A percentile compares a stretch with the other conserved stretches of the same genome.
Conservation (phyloP, 2,113 vertebrate species). For the Tragelaphus buxtoni region DNA sequence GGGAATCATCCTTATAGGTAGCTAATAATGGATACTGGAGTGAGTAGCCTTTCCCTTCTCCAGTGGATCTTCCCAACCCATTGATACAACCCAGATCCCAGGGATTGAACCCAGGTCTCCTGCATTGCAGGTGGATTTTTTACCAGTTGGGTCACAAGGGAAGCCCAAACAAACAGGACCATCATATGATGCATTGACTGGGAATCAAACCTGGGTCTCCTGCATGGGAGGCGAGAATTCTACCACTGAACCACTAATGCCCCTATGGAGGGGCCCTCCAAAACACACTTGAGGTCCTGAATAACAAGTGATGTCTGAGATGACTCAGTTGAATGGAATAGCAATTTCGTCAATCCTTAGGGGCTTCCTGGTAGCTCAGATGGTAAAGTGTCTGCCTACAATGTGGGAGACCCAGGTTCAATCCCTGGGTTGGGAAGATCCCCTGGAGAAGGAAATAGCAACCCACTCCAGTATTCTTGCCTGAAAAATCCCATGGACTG, state of each 20-base stretch:
- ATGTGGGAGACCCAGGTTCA: background rate
- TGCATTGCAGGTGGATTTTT: background rate
- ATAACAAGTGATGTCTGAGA: background rate
- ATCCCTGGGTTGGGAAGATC: fast-evolving
- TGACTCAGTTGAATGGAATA: background rate
- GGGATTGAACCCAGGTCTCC: background rate
- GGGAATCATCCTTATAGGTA: background rate
- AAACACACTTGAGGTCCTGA: background rate
- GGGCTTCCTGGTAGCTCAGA: background rate
- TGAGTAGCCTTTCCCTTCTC: background rate
- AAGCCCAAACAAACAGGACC: background rate
- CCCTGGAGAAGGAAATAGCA: background rate
- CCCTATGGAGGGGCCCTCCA: background rate
- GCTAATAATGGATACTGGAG: background rate
- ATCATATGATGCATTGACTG: background rate
- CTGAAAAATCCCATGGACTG: background rate
- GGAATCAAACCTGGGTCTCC: background rate
- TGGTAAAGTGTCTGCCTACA: background rate
- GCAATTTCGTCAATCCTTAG: background rate
- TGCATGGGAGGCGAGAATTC: background rate
- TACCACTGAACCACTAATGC: background rate
- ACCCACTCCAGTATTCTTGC: background rate
- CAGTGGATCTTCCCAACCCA: background rate
- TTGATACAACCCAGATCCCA: background rate
- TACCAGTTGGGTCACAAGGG: background rate